A percentile compares a stretch with the other conserved stretches of the same genome.
phyloP scores from a whole-genome alignment of 2,888 invertebrate genomes.

The Bedellia somnulentella region DNA sequence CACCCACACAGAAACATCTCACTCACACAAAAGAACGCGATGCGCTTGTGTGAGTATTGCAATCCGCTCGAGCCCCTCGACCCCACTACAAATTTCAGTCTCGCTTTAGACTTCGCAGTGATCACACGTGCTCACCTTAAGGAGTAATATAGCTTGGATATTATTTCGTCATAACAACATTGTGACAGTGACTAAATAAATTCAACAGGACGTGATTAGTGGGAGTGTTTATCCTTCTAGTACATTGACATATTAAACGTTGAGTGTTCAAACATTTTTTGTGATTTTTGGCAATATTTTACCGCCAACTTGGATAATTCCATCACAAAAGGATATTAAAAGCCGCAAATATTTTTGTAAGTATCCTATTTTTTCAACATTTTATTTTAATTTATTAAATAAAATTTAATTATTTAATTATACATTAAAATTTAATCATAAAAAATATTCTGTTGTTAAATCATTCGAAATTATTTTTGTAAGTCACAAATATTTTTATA shows the following conservation, averaged over 20 bases:
- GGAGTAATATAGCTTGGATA: conserved; percentile 37
- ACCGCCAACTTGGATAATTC: conserved; percentile 55
- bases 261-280: conserved; percentile 15
- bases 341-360: conserved; percentile 59
- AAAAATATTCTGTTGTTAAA: too few species aligned
- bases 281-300: conserved; percentile 37
- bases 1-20: conserved; percentile 24
- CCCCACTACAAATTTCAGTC: conserved; percentile 57
- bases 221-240: conserved; percentile 31
- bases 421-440: too few species aligned
- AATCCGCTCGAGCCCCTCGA: conserved; percentile 41
- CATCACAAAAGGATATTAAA: conserved; percentile 37
- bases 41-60: conserved; percentile 29
- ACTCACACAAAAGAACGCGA: conserved; percentile 18
- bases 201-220: conserved; percentile 46
- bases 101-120: conserved; percentile 34
- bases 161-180: conserved; percentile 56
- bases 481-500: too few species aligned
- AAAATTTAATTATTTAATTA: conserved; percentile 3
- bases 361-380: conserved; percentile 22
- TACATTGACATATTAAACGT: conserved; percentile 21
- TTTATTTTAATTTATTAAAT: conserved; percentile 13
- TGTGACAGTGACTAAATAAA: conserved; percentile 44
- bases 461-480: too few species aligned
- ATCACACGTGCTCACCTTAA: conserved; percentile 31